Percentiles rank a stretch among this genome's conserved stretches.
phyloP scores from a whole-genome alignment of 2,113 vertebrate species.

The Callaeas wilsoni region DNA sequence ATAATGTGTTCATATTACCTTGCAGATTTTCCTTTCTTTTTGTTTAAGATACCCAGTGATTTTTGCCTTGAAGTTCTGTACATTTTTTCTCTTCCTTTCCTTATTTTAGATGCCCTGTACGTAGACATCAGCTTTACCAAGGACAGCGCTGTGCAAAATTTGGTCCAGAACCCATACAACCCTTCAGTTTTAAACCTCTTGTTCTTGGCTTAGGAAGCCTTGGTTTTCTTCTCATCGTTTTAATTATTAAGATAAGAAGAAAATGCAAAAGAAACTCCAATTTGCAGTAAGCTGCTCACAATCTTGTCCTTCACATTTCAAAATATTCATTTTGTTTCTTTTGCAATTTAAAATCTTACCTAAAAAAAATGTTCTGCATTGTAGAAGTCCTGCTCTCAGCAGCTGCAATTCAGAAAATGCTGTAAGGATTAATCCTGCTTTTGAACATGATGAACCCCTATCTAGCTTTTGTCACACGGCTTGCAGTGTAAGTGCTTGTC shows the following conservation, averaged over 20 bases:
- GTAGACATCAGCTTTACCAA: conserved; percentile 76
- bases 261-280: conserved; percentile 78
- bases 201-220: conserved; percentile 76
- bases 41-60: not conserved
- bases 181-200: conserved; percentile 66
- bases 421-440: conserved; percentile 79
- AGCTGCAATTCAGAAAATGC: conserved; percentile 73
- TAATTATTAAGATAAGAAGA: conserved; percentile 80
- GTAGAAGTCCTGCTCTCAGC: conserved; percentile 70
- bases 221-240: conserved; percentile 70
- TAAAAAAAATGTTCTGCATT: conserved; percentile 71
- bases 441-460: conserved; percentile 75
- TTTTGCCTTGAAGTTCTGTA: not conserved
- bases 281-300: conserved; percentile 75
- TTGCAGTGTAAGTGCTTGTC: conserved; percentile 68
- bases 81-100: conserved; percentile 49
- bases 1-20: not conserved
- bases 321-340: conserved; percentile 20
- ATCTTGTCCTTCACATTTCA: conserved; percentile 15
- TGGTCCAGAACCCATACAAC: conserved; percentile 71
- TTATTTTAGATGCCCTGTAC: conserved; percentile 76
- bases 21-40: not conserved
- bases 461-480: conserved; percentile 68
- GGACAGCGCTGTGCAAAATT: conserved; percentile 79
- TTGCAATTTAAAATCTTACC: conserved; percentile 18